Percentiles rank a stretch among this genome's conserved stretches.
Conservation (phyloP, 30 jellyfish, hydroid and myxozoan species). For the Nemopilema nomurai region DNA sequence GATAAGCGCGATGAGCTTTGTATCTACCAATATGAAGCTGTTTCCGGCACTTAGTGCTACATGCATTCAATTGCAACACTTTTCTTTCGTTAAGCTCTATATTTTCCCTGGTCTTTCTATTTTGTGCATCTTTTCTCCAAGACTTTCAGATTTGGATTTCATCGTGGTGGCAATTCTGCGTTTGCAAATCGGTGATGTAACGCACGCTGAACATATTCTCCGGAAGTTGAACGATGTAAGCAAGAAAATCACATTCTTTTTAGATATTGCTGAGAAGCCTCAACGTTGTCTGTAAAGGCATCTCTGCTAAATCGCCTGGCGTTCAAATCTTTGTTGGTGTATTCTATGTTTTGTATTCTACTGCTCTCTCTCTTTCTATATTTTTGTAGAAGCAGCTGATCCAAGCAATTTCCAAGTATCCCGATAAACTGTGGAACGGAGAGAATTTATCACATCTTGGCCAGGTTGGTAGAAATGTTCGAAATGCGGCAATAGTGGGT, state of each 20-base stretch:
- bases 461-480: slow-evolving; percentile 20
- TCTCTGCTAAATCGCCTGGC: too few relatives aligned
- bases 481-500: too few relatives aligned
- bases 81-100: background rate
- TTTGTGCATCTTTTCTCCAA: background rate
- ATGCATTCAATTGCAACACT: background rate
- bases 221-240: slow-evolving; percentile 64
- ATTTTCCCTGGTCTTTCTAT: background rate
- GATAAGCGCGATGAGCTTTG: too few relatives aligned
- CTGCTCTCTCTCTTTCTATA: too few relatives aligned
- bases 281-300: too few relatives aligned
- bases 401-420: slow-evolving; percentile 22
- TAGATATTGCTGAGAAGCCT: too few relatives aligned
- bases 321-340: too few relatives aligned
- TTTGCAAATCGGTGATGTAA: slow-evolving; percentile 72
- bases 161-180: slow-evolving; percentile 63
- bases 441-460: slow-evolving; percentile 48
- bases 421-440: slow-evolving; percentile 22
- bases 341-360: too few relatives aligned
- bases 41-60: background rate
- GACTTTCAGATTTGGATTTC: slow-evolving; percentile 63
- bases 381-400: slow-evolving; percentile 42
- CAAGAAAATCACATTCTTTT: too few relatives aligned
- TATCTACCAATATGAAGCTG: background rate
- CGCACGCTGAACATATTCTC: slow-evolving; percentile 70